phyloP scores from a whole-genome alignment of 2,888 invertebrate genomes.

The Silvanus unidentatus region DNA sequence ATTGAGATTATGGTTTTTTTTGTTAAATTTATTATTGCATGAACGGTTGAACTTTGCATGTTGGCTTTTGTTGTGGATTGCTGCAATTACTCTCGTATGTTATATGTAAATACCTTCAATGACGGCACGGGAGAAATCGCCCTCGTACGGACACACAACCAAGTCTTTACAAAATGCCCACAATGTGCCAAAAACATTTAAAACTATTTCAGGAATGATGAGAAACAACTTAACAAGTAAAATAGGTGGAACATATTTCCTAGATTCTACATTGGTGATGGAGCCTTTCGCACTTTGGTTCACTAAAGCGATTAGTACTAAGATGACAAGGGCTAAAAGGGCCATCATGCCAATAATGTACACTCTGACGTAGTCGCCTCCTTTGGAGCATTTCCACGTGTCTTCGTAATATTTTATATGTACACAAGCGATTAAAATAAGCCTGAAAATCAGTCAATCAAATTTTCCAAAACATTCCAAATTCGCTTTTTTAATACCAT shows the following conservation, averaged over 20 bases:
- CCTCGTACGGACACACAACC: slow-evolving; percentile 61
- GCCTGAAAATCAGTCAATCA: slow-evolving; percentile 26
- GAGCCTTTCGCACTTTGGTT: slow-evolving; percentile 71
- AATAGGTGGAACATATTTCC: slow-evolving; percentile 65
- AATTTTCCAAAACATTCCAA: no score
- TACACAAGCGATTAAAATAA: slow-evolving; percentile 35
- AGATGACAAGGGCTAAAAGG: slow-evolving; percentile 57
- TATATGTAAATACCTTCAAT: slow-evolving; percentile 71
- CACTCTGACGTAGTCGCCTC: slow-evolving; percentile 65
- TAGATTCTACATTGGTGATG: slow-evolving; percentile 66
- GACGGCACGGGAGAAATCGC: slow-evolving; percentile 63
- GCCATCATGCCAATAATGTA: slow-evolving; percentile 68
- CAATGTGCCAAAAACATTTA: slow-evolving; percentile 76
- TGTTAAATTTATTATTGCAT: no score
- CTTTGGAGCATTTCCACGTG: slow-evolving; percentile 63
- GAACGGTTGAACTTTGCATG: no score
- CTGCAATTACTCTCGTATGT: no score
- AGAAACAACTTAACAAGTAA: slow-evolving; percentile 67
- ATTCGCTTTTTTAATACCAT: slow-evolving; percentile 55
- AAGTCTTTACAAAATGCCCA: slow-evolving; percentile 68
- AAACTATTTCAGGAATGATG: slow-evolving; percentile 68
- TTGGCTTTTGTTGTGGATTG: no score
- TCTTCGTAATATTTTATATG: slow-evolving; percentile 47
- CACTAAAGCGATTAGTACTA: slow-evolving; percentile 60
- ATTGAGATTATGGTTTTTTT: neutral